These are phyloP conservation scores for Pseudorectes ferrugineus DNA, from an alignment of 2,113 vertebrate species.

Conservation along the genomic window DNA sequence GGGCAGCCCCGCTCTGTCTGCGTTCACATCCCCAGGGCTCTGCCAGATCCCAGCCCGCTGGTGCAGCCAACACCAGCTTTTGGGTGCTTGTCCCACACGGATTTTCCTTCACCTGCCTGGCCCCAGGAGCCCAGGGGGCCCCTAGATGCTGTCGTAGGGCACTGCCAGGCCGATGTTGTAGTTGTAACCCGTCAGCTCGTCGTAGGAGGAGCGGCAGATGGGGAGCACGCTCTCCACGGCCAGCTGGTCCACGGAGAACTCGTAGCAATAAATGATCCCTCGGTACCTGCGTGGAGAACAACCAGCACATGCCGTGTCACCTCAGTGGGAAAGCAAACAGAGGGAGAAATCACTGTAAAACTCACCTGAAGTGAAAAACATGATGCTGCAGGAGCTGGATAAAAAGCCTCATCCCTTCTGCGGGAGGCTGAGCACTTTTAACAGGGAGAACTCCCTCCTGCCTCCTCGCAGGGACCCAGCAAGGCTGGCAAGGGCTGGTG, in stretches of 20 bases:
- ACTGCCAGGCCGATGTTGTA: constrained; percentile 87
- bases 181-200: constrained; percentile 73
- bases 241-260: constrained; percentile 82
- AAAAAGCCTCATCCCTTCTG: background rate
- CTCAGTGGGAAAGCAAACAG: background rate
- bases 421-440: background rate
- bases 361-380: fast-evolving
- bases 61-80: background rate
- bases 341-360: fast-evolving
- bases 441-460: background rate
- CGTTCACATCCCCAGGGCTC: background rate
- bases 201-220: constrained; percentile 85
- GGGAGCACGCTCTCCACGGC: constrained; percentile 81
- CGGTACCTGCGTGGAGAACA: constrained; percentile 74
- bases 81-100: fast-evolving
- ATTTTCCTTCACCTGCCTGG: background rate
- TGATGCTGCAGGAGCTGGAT: background rate
- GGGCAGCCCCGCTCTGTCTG: background rate
- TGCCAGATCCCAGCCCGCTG: background rate
- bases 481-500: background rate
- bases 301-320: background rate
- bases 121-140: background rate
- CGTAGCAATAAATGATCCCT: constrained; percentile 86
- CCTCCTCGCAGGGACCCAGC: background rate
- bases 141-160: constrained; percentile 77